Percentiles rank a stretch among this genome's conserved stretches.
These are phyloP conservation scores for Gari tellinella DNA, from an alignment of 2,888 invertebrate species.

Conservation along the genomic window DNA sequence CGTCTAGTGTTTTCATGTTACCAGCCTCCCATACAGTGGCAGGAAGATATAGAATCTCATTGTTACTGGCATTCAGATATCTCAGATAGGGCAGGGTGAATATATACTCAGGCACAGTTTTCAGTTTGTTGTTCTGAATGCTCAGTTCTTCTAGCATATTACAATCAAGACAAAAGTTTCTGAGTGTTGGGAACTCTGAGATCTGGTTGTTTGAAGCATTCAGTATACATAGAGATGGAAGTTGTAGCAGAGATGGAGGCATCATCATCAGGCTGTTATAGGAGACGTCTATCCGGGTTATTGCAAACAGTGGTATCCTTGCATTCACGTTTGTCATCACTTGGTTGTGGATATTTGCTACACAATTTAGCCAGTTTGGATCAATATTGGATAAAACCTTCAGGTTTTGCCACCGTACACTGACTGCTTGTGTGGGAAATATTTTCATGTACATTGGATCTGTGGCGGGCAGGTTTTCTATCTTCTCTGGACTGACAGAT, in stretches of 20 bases:
- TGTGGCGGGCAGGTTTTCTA: constrained; percentile 75
- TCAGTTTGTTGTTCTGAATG: constrained; percentile 93
- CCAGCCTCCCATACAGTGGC: constrained; percentile 66
- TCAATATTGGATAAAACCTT: constrained; percentile 89
- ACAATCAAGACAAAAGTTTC: constrained; percentile 71
- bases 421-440: constrained; percentile 87
- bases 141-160: constrained; percentile 95
- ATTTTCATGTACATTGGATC: constrained; percentile 61
- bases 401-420: constrained; percentile 93
- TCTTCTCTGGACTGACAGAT: constrained; percentile 80
- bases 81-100: constrained; percentile 92
- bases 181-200: constrained; percentile 88
- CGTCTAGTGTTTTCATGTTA: constrained; percentile 55
- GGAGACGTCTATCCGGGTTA: constrained; percentile 96
- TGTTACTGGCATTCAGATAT: constrained; percentile 94
- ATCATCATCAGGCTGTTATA: constrained; percentile 92
- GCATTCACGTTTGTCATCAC: constrained; percentile 89
- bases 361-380: constrained; percentile 93
- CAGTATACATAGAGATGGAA: constrained; percentile 91
- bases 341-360: constrained; percentile 93
- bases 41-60: constrained; percentile 91
- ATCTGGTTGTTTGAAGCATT: constrained; percentile 93
- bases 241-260: constrained; percentile 92
- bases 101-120: constrained; percentile 91
- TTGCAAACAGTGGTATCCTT: constrained; percentile 91